Evolutionary conservation across 2,113 vertebrate genomes (phyloP), one percentile per base, ranked within the genome.

Genomic region (Rhinoptilus africanus): DNA sequence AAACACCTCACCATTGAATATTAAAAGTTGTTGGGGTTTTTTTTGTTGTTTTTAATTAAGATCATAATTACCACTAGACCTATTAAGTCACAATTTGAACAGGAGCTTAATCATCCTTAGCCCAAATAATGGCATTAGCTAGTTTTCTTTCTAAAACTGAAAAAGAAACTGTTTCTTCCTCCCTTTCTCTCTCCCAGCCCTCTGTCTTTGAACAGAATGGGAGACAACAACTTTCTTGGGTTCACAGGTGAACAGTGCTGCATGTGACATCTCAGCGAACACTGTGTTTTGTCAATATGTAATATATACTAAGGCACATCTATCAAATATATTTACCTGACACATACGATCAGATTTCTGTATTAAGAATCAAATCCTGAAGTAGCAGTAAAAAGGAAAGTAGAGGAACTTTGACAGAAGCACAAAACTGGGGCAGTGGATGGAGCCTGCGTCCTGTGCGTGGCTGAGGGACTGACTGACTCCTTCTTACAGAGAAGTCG

Each of bases 1-100:
- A 97, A 91, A 95, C 87, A 95, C 74, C 63, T 97, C 57, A 95
- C 89, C 63, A 53, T 59, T 79, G 80, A 91, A 62, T 82, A 96
- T 87, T 93, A 91, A 96, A 95, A 92, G 48, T 76, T 89, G 45
- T 75, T 89, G 60, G 37, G 12, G 1, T 11, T 64, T 68, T 92
- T 54, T 88, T 89, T 76, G 20, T 24, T 53, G 9, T 37, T 95
- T 97, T 94, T 89, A 94, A 95, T 94, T 96, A 92, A 74, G 63
- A 88, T 96, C 54, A 83, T 94, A 91, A 96, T 91, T 89, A 95
- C 84, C 66, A 45, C 74, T 76, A 96, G 67, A 82, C 62, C 50
- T 89, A 91, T 95, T 96, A 95, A 94, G 74, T 68, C 78, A 95
- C 53, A 91, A 83, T 89, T 82, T 92, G 77, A 96, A 89, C 54